These are phyloP conservation scores for Coluber constrictor DNA, from an alignment of 2,797 vertebrate genomes.

Conservation along the genomic window DNA sequence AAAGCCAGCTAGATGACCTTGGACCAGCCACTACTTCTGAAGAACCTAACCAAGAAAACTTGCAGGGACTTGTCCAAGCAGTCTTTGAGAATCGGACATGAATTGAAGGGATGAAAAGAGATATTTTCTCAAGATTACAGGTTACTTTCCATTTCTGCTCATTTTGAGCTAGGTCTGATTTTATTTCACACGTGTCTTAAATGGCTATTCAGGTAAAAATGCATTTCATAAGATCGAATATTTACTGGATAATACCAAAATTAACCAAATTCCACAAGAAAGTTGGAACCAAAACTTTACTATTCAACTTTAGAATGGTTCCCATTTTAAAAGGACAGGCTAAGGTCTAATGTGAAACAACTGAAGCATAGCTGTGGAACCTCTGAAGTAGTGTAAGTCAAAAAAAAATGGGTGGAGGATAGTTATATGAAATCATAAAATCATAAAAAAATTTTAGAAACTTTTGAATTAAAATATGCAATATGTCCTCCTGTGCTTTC, in stretches of 20 bases:
- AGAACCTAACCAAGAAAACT: too few species aligned
- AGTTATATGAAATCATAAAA: background rate
- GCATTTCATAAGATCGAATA: background rate
- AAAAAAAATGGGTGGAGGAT: background rate
- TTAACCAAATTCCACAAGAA: conserved; percentile 31
- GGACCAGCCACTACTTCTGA: too few species aligned
- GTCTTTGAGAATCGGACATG: too few species aligned
- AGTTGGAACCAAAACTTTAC: background rate
- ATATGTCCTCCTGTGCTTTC: background rate
- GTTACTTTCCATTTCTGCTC: conserved; percentile 30
- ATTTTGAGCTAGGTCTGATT: conserved; percentile 25
- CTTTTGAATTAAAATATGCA: background rate
- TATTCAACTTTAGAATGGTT: conserved; percentile 16
- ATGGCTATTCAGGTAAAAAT: conserved; percentile 34
- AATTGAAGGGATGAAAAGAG: background rate
- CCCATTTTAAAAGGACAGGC: background rate
- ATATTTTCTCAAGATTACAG: conserved; percentile 13
- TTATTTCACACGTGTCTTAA: conserved; percentile 27
- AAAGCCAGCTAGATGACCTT: too few species aligned
- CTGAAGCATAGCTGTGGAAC: background rate
- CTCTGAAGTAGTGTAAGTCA: background rate
- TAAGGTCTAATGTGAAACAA: background rate
- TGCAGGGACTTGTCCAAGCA: too few species aligned
- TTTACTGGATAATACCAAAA: conserved; percentile 10
- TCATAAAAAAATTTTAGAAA: background rate